Conservation (phyloP, 2,888 invertebrate genomes). For the Latrodectus elegans region DNA sequence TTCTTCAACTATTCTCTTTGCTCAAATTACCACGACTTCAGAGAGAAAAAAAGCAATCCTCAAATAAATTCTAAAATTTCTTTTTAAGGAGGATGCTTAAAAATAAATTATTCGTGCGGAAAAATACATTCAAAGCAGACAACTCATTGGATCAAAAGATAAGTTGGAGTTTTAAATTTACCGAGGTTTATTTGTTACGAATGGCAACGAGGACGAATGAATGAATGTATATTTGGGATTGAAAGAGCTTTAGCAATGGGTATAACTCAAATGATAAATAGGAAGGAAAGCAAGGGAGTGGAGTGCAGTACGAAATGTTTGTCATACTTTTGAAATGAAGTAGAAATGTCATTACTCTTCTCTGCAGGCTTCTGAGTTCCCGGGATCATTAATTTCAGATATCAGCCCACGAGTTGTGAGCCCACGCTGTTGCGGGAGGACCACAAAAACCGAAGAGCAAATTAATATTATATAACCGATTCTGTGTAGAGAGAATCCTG, state of each 20-base stretch:
- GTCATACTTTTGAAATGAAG: slow-evolving; percentile 62
- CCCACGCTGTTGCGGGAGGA: background rate
- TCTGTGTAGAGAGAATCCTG: too few species aligned
- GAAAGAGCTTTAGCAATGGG: background rate
- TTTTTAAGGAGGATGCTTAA: too few species aligned
- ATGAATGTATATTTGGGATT: background rate
- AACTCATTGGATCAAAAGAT: too few species aligned
- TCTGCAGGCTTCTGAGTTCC: slow-evolving; percentile 4
- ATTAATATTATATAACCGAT: too few species aligned
- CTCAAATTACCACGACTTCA: too few species aligned
- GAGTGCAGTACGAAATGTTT: slow-evolving; percentile 36
- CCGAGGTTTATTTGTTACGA: slow-evolving; percentile 28
- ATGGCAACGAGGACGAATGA: slow-evolving; percentile 22
- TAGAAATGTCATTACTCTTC: slow-evolving; percentile 60
- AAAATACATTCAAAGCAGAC: too few species aligned
- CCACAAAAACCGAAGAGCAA: background rate
- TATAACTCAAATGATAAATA: slow-evolving; percentile 56
- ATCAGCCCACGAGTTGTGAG: slow-evolving; percentile 1
- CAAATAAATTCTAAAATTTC: too few species aligned
- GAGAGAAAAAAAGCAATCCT: too few species aligned
- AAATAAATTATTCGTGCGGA: too few species aligned
- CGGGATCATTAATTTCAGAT: slow-evolving; percentile 38
- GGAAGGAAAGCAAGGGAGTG: slow-evolving; percentile 3
- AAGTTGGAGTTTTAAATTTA: background rate
- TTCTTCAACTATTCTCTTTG: too few species aligned